Base-by-base conservation (phyloP, 2,797 vertebrate genomes). In the Enteromius thamalakanensis region DNA sequence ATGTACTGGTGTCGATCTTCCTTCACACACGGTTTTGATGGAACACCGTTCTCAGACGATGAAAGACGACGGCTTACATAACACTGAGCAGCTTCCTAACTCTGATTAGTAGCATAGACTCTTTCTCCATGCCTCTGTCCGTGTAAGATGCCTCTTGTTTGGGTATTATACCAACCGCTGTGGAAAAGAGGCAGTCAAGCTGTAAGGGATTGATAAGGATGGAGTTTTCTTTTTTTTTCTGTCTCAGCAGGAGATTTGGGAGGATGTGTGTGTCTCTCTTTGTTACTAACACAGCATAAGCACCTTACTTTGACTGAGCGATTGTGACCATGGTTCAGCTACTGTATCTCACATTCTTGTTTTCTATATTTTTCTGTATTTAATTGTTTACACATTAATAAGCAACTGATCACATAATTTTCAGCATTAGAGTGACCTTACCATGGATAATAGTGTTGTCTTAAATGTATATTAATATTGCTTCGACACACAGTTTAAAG, bases 171-270 rank as follows among this genome's bases (percentile, higher is more conserved):
- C 76, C 85, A 88, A 88, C 83, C 81, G 81, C 87, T 89, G 86
- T 70, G 82, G 71, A 76, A 88, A 89, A 86, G 69, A 79, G 81
- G 62, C 81, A 90, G 87, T 90, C 87, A 92, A 91, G 90, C 92
- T 92, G 92, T 84, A 88, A 84, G 19, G 79, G 86, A 85, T 89
- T 92, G 92, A 94, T 93, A 94, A 93, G 92, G 85, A 88, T 85
- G 17, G 55, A 49, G 53, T 53, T 86, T 81, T 80, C 72, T 88
- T 85, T 90, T 86, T 84, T 88, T 86, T 88, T 90, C 90, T 88
- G 89, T 90, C 86, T 83, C 62, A 83, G 84, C 80, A 37, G 47
- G 85, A 91, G 89, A 71, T 81, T 90, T 90, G 89, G 79, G 71
- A 85, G 86, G 82, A 65, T 42, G 79, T 83, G 74, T 84, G 82